Conservation (phyloP, 2,797 vertebrate species). For the Cygnus olor region DNA sequence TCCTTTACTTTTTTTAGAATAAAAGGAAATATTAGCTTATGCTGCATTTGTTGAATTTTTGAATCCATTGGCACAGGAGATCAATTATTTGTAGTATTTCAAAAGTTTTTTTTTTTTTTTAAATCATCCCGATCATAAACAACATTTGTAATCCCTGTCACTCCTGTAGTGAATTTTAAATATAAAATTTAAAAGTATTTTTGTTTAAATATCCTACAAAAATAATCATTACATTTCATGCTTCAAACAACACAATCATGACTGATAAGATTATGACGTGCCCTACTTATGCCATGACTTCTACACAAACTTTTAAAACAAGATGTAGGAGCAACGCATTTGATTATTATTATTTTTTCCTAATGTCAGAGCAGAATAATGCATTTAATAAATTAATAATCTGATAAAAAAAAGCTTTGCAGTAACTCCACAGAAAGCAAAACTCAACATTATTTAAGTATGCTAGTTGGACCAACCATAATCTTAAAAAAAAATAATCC, state of each 20-base stretch:
- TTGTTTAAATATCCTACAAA: not conserved
- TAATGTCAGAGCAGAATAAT: not conserved
- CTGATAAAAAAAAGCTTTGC: not conserved
- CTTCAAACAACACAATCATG: not conserved
- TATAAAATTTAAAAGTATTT: not conserved
- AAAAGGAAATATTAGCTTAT: not conserved
- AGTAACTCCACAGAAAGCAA: not conserved
- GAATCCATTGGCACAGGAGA: not conserved
- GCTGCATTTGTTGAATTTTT: not conserved
- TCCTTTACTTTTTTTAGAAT: not conserved
- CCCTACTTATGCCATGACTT: not conserved
- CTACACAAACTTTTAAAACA: not conserved
- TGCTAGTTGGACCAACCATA: not conserved
- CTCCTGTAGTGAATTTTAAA: not conserved
- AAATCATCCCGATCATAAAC: not conserved
- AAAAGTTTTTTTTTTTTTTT: not conserved
- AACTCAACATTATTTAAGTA: not conserved
- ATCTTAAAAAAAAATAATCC: not conserved
- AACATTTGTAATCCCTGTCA: not conserved
- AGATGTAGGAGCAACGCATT: not conserved
- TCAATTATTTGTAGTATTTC: not conserved
- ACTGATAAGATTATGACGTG: not conserved
- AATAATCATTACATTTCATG: not conserved
- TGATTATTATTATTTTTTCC: not conserved
- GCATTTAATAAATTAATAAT: not conserved